Conservation (phyloP, 2,888 invertebrate species). For the Chrysolina americana region DNA sequence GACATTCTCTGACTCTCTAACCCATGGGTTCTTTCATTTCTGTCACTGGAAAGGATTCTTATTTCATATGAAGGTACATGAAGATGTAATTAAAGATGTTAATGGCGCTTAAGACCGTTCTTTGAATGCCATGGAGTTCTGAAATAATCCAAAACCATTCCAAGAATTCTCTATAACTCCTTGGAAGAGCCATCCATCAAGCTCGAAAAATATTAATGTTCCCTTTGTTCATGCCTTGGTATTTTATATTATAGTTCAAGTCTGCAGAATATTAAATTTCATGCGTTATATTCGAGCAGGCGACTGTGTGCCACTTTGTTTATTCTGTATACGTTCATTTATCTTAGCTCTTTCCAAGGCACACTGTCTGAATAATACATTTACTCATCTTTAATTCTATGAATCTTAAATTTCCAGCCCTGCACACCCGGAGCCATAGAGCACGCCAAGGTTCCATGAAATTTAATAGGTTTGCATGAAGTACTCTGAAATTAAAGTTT, state of each 20-base stretch:
- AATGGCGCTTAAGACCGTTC: conserved; percentile 31
- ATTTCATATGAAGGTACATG: too few relatives aligned
- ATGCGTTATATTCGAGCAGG: conserved; percentile 46
- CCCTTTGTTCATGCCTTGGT: conserved; percentile 41
- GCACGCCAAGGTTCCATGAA: conserved; percentile 46
- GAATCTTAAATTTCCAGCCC: conserved; percentile 66
- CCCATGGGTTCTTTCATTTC: too few relatives aligned
- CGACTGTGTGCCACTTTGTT: conserved; percentile 60
- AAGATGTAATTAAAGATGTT: neutral
- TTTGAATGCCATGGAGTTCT: conserved; percentile 31
- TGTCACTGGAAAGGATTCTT: neutral
- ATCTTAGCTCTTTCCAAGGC: conserved; percentile 67
- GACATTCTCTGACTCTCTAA: too few relatives aligned
- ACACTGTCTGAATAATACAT: conserved; percentile 67
- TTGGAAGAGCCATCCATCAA: conserved; percentile 43
- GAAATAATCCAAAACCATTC: conserved; percentile 36
- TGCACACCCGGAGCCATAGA: conserved; percentile 48
- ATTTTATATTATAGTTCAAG: conserved; percentile 43
- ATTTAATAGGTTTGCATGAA: conserved; percentile 46
- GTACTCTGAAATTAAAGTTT: conserved; percentile 25
- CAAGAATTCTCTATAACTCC: conserved; percentile 45
- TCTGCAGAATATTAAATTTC: conserved; percentile 48
- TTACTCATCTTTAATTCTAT: conserved; percentile 69
- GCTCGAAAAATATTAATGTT: conserved; percentile 44
- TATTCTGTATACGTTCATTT: conserved; percentile 64